Conservation (phyloP, 2,888 invertebrate genomes). For the Thecophora atra region DNA sequence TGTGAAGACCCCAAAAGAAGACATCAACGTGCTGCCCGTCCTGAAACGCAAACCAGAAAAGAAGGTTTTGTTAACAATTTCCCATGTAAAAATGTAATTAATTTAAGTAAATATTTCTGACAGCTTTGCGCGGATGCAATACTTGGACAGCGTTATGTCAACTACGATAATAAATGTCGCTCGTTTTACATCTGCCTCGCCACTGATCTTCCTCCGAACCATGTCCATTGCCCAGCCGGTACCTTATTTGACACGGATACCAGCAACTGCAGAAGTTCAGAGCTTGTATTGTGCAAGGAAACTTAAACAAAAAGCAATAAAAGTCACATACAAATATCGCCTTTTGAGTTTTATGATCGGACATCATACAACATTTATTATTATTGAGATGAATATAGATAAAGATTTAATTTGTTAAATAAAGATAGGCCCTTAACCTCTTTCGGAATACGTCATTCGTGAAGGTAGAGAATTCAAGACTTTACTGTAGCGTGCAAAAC, state of each 20-base stretch:
- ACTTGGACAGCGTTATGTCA: conserved; percentile 42
- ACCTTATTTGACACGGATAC: conserved; percentile 38
- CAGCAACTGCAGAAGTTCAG: conserved; percentile 34
- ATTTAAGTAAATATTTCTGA: background rate
- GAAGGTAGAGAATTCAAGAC: too few relatives aligned
- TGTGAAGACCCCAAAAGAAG: conserved; percentile 4
- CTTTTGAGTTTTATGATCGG: too few relatives aligned
- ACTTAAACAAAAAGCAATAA: background rate
- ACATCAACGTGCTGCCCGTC: background rate
- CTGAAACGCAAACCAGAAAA: conserved; percentile 10
- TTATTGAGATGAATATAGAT: too few relatives aligned
- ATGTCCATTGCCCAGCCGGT: conserved; percentile 41
- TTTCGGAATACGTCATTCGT: too few relatives aligned
- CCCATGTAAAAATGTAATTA: too few relatives aligned
- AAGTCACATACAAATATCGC: too few relatives aligned
- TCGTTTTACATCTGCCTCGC: conserved; percentile 47
- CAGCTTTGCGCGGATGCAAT: conserved; percentile 33
- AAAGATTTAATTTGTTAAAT: too few relatives aligned
- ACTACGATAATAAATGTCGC: conserved; percentile 45
- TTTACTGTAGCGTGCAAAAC: too few relatives aligned
- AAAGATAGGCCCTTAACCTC: too few relatives aligned
- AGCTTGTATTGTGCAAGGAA: conserved; percentile 26
- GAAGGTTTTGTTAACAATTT: background rate
- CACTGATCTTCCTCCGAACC: conserved; percentile 39
- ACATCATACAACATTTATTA: too few relatives aligned